A percentile compares a stretch with the other conserved stretches of the same genome.
phyloP scores from a whole-genome alignment of 2,113 vertebrate species.

The Lampris incognitus region DNA sequence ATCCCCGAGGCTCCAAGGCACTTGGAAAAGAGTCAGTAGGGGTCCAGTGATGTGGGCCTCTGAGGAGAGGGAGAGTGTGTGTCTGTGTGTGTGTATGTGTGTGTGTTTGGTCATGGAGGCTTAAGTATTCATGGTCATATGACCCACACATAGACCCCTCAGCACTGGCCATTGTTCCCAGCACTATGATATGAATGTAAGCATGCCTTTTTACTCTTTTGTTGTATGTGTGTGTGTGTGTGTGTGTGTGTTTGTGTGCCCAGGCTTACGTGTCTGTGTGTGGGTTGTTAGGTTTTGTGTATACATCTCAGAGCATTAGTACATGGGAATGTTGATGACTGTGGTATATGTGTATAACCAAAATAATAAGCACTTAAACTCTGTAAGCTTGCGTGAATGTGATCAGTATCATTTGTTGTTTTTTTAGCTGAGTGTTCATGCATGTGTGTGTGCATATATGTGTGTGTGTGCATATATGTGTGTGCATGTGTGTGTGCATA shows the following conservation, averaged over 20 bases:
- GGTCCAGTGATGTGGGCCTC: slow-evolving; percentile 75
- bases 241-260: slow-evolving; percentile 25
- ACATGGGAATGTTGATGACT: slow-evolving; percentile 16
- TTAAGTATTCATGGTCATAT: neutral
- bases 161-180: slow-evolving; percentile 35
- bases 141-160: slow-evolving; percentile 24
- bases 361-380: slow-evolving; percentile 15
- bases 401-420: slow-evolving; percentile 18
- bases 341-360: slow-evolving; percentile 27
- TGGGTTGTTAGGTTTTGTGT: slow-evolving; percentile 49
- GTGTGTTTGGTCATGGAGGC: neutral
- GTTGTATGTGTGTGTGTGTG: slow-evolving; percentile 15
- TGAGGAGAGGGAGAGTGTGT: slow-evolving; percentile 50
- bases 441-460: neutral
- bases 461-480: neutral
- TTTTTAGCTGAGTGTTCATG: neutral
- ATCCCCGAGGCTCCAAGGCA: slow-evolving; percentile 90
- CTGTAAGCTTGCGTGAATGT: slow-evolving; percentile 18
- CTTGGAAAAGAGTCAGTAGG: slow-evolving; percentile 88
- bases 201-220: slow-evolving; percentile 7
- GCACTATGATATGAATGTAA: slow-evolving; percentile 11
- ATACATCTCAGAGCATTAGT: slow-evolving; percentile 45
- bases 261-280: slow-evolving; percentile 19
- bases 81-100: slow-evolving; percentile 10
- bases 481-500: neutral